Conservation (phyloP, 2,888 invertebrate species). For the Tenthredo mesomela region DNA sequence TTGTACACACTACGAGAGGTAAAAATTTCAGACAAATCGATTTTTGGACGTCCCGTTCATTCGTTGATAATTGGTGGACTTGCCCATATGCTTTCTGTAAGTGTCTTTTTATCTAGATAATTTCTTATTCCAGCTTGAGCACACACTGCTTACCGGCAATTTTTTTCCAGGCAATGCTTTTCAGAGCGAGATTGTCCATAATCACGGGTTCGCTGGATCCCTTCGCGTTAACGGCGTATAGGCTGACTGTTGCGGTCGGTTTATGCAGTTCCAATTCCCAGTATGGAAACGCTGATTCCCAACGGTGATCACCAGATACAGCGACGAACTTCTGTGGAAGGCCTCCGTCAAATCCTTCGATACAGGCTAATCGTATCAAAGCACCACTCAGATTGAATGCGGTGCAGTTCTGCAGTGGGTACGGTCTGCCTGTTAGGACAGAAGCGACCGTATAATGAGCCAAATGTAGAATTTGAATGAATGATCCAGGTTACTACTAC, state of each 20-base stretch:
- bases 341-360: constrained; percentile 93
- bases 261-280: constrained; percentile 75
- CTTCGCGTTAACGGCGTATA: constrained; percentile 93
- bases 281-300: constrained; percentile 71
- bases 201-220: constrained; percentile 91
- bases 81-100: no score
- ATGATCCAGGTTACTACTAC: neutral
- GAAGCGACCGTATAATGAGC: neutral
- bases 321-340: constrained; percentile 90
- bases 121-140: no score
- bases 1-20: no score
- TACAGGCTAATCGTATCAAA: constrained; percentile 92
- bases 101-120: no score
- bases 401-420: constrained; percentile 92
- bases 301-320: constrained; percentile 70
- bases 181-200: constrained; percentile 90
- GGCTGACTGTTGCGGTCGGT: constrained; percentile 81
- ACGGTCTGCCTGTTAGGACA: constrained; percentile 87
- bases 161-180: constrained; percentile 85
- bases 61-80: no score
- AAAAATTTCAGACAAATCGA: no score
- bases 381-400: constrained; percentile 93
- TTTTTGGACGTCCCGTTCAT: no score
- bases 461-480: neutral
- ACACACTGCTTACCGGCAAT: constrained; percentile 49